A percentile compares a stretch with the other conserved stretches of the same genome.
Evolutionary conservation across 2,113 vertebrate genomes (phyloP).

Genomic region (Nestor notabilis): DNA sequence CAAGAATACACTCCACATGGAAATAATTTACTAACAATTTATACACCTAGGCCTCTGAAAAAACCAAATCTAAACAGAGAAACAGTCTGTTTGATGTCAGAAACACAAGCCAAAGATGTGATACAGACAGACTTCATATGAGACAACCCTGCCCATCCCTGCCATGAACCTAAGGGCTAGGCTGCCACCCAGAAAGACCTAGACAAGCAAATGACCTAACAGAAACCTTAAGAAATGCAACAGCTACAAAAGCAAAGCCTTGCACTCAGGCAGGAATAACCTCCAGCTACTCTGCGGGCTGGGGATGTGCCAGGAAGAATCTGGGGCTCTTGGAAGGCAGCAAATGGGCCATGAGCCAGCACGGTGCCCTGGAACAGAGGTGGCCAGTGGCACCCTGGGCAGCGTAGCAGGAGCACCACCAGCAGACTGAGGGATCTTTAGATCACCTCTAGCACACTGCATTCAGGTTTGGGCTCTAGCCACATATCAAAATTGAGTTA

Average conservation of each 20-base stretch:
- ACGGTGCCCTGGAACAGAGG: not conserved
- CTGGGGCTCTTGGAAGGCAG: not conserved
- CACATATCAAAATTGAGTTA: not conserved
- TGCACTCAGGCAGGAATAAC: not conserved
- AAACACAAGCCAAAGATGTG: not conserved
- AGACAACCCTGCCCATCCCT: not conserved
- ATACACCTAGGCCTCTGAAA: not conserved
- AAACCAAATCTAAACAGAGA: not conserved
- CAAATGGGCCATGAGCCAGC: not conserved
- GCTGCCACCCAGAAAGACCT: not conserved
- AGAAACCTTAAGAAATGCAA: not conserved
- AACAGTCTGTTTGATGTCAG: not conserved
- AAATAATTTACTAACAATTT: not conserved
- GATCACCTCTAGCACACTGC: not conserved
- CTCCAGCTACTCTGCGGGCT: not conserved
- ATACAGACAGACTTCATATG: not conserved
- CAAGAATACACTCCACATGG: not conserved
- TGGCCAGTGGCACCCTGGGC: too few relatives aligned
- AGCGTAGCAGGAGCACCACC: not conserved
- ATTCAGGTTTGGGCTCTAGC: not conserved
- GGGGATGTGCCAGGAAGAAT: not conserved
- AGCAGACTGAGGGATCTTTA: not conserved
- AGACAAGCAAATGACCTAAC: not conserved
- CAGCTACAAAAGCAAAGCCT: not conserved
- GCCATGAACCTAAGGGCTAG: accelerated